Evolutionary conservation across 1,140 invertebrate species (phyloP).

Genomic region (Meloidogyne chitwoodi): DNA sequence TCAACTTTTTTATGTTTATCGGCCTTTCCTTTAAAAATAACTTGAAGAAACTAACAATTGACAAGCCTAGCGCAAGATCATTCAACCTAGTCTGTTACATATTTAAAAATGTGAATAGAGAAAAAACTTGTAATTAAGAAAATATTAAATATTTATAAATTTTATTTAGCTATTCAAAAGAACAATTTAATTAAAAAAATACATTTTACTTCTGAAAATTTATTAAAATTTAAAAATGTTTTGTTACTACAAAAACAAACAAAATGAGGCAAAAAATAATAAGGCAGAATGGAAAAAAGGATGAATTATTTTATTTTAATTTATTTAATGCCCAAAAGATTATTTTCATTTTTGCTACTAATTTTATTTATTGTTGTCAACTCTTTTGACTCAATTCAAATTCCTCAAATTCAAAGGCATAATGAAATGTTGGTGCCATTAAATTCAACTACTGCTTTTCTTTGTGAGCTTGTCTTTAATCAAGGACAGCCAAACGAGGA

Average conservation of each 20-base stretch:
- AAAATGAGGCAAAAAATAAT: neutral
- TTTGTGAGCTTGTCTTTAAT: slow-evolving; percentile 18
- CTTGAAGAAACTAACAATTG: neutral
- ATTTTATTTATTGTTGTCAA: neutral
- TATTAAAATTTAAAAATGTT: neutral
- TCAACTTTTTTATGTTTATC: neutral
- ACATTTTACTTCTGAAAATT: no score
- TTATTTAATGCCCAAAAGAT: neutral
- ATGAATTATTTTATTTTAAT: neutral
- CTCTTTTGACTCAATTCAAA: neutral
- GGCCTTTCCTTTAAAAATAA: neutral
- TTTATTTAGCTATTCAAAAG: no score
- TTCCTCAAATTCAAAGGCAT: neutral
- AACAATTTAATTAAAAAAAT: no score
- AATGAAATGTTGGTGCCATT: slow-evolving; percentile 17
- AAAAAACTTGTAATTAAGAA: neutral
- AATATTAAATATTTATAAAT: no score
- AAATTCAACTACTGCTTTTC: slow-evolving; percentile 12
- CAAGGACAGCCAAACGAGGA: neutral
- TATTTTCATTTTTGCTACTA: neutral
- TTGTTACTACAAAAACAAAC: neutral
- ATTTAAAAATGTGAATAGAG: neutral
- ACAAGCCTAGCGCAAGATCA: neutral
- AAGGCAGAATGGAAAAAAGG: neutral
- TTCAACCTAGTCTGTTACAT: neutral